phyloP scores from a whole-genome alignment of 2,888 invertebrate species.

The Chalcis sispes region DNA sequence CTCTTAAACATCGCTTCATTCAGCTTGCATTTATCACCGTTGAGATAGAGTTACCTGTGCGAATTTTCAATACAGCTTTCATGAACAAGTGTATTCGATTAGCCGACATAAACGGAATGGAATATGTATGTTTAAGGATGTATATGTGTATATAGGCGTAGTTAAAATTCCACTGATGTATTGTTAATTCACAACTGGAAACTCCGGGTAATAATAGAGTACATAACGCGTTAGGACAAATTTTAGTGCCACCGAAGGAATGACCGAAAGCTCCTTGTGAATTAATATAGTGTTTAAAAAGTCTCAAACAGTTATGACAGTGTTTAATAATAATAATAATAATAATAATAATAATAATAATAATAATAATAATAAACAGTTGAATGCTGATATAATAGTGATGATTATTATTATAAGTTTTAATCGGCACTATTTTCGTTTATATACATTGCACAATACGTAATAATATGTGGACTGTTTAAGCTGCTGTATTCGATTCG shows the following conservation, averaged over 20 bases:
- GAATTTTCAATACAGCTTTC: neutral
- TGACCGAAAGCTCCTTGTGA: constrained; percentile 17
- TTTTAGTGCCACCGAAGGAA: neutral
- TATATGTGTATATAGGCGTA: constrained; percentile 15
- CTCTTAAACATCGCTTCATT: neutral
- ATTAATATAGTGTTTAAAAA: neutral
- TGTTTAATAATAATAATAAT: no score
- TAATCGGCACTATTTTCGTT: no score
- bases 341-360: no score
- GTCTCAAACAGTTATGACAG: neutral
- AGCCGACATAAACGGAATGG: no score
- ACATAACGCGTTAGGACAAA: constrained; percentile 1
- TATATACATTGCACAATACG: neutral
- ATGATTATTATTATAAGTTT: no score
- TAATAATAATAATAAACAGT: no score
- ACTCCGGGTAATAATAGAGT: constrained; percentile 11
- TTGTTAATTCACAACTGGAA: constrained; percentile 17
- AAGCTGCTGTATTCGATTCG: neutral
- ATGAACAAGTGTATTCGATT: neutral
- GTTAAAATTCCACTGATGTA: constrained; percentile 13
- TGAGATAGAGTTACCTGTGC: neutral
- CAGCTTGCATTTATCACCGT: neutral
- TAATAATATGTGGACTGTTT: constrained; percentile 20
- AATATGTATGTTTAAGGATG: neutral
- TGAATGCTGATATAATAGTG: no score